Conservation (phyloP, 2,113 vertebrate genomes). For the Lepidothrix coronata region DNA sequence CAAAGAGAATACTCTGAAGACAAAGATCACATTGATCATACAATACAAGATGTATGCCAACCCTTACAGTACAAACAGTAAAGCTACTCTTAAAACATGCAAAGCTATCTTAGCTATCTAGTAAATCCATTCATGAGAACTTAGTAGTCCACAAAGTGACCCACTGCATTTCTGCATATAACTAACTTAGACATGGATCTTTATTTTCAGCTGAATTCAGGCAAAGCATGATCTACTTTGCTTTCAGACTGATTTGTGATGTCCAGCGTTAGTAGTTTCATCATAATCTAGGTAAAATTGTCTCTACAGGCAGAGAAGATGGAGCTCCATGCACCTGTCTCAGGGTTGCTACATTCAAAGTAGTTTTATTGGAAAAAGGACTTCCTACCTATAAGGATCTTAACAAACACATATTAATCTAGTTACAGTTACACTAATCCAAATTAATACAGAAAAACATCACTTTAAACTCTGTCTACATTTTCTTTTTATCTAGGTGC, state of each 20-base stretch:
- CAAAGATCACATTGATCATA: neutral
- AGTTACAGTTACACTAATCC: neutral
- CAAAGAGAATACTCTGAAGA: neutral
- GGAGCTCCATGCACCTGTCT: neutral
- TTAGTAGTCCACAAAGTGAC: neutral
- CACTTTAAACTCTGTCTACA: neutral
- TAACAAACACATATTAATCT: neutral
- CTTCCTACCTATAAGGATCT: neutral
- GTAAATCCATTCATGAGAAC: neutral
- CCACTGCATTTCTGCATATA: neutral
- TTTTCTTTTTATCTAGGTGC: neutral
- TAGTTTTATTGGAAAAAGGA: neutral
- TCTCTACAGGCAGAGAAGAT: neutral
- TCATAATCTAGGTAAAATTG: neutral
- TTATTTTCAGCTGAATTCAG: neutral
- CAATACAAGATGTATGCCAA: neutral
- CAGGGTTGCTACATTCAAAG: neutral
- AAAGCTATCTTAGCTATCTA: neutral
- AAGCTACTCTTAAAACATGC: neutral
- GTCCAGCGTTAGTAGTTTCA: neutral
- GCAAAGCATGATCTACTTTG: neutral
- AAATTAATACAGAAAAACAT: neutral
- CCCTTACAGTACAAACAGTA: neutral
- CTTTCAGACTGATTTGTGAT: neutral
- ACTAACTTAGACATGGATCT: neutral